A percentile compares a stretch with the other conserved stretches of the same genome.
Conservation (phyloP, 2,113 vertebrate species). For the Cyrtonyx montezumae region DNA sequence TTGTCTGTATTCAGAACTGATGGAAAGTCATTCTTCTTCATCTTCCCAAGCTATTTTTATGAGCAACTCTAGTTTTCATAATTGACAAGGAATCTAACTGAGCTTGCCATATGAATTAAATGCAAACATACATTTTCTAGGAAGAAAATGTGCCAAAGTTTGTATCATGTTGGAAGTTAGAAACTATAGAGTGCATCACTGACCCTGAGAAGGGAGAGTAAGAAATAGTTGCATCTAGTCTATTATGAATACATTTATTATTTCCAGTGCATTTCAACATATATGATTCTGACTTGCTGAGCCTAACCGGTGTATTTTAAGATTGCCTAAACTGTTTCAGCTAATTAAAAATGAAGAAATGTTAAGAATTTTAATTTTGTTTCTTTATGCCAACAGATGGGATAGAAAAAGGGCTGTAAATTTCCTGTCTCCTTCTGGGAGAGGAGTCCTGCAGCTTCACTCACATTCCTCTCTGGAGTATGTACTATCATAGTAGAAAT, state of each 20-base stretch:
- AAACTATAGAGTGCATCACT: not conserved
- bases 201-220: not conserved
- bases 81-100: not conserved
- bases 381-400: not conserved
- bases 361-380: not conserved
- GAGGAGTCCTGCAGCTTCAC: not conserved
- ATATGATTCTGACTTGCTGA: not conserved
- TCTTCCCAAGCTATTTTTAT: not conserved
- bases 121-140: not conserved
- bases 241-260: not conserved
- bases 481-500: fast-evolving
- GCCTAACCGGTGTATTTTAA: not conserved
- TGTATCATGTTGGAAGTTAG: not conserved
- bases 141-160: not conserved
- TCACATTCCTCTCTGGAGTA: not conserved
- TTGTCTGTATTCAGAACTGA: not conserved
- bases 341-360: not conserved
- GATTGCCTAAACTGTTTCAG: not conserved
- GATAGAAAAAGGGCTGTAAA: not conserved
- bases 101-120: not conserved
- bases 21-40: not conserved
- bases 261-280: not conserved
- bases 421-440: not conserved
- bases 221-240: not conserved
- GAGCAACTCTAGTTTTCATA: not conserved